Percentiles rank a stretch among this genome's conserved stretches.
Evolutionary conservation across 2,797 vertebrate species (phyloP).

Genomic region (Dromococcyx pavoninus): DNA sequence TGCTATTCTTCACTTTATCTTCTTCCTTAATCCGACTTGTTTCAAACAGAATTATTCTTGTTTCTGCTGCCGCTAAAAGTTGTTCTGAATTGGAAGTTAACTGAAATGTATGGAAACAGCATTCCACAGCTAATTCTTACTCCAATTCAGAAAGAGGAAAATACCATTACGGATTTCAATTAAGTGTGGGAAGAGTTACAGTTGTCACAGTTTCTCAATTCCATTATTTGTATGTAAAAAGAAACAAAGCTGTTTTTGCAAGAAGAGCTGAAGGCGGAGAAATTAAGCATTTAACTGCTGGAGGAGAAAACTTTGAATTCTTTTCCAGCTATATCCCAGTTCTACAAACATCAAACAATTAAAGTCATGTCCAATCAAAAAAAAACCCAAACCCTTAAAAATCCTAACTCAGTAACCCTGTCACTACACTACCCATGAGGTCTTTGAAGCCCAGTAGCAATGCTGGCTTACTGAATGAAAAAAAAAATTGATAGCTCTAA

Average conservation of each 20-base stretch:
- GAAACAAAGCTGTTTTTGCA: background rate
- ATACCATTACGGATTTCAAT: background rate
- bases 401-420: background rate
- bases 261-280: background rate
- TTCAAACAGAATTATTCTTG: background rate
- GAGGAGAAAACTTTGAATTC: background rate
- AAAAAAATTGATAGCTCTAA: background rate
- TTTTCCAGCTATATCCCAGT: background rate
- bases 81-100: background rate
- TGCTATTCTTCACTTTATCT: background rate
- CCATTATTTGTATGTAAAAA: background rate
- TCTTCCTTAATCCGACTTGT: background rate
- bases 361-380: background rate
- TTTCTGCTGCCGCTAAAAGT: background rate
- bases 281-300: background rate
- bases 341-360: background rate
- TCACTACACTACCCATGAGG: rapidly evolving
- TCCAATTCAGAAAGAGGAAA: background rate
- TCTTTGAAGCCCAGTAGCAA: background rate
- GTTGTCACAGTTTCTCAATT: background rate
- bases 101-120: background rate
- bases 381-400: background rate
- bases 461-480: background rate
- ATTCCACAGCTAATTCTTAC: background rate
- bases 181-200: background rate